Evolutionary conservation across 2,888 invertebrate species (phyloP).

Genomic region (Bruchidius siliquastri): DNA sequence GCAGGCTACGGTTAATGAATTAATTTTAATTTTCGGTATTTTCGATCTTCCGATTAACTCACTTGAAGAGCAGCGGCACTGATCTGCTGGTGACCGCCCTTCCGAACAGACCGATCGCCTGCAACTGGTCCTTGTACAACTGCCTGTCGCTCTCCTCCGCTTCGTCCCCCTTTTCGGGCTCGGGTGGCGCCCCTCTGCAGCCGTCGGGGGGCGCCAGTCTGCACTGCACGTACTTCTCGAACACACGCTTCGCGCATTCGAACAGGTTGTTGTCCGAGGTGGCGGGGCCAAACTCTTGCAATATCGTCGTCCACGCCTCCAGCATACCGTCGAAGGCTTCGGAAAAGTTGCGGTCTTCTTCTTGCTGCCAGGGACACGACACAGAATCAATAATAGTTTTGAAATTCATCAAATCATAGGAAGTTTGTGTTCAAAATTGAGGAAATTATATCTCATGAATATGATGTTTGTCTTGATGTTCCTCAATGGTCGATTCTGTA

Average conservation of each 20-base stretch:
- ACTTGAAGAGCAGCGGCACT: slow-evolving; percentile 59
- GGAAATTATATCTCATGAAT: too few relatives aligned
- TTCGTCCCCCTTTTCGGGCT: slow-evolving; percentile 55
- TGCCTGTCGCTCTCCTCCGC: slow-evolving; percentile 62
- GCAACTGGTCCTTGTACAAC: slow-evolving; percentile 66
- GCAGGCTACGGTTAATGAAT: slow-evolving; percentile 30
- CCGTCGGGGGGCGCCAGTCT: slow-evolving; percentile 82
- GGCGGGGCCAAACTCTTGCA: slow-evolving; percentile 35
- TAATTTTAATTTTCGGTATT: too few relatives aligned
- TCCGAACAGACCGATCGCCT: slow-evolving; percentile 66
- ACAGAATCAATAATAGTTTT: too few relatives aligned
- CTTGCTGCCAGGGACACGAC: slow-evolving; percentile 43
- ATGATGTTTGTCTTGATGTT: too few relatives aligned
- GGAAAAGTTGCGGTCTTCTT: slow-evolving; percentile 54
- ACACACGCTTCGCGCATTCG: slow-evolving; percentile 54
- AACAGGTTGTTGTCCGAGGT: slow-evolving; percentile 41
- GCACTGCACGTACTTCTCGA: slow-evolving; percentile 74
- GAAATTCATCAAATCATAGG: too few relatives aligned
- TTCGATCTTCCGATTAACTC: too few relatives aligned
- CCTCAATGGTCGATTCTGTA: too few relatives aligned
- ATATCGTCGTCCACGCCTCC: slow-evolving; percentile 61
- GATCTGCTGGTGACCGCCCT: slow-evolving; percentile 61
- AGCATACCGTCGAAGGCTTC: slow-evolving; percentile 67
- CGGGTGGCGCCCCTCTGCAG: slow-evolving; percentile 48
- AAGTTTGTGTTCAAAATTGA: too few relatives aligned